These are phyloP conservation scores for Apoderus coryli DNA, from an alignment of 2,888 invertebrate species.

Conservation along the genomic window DNA sequence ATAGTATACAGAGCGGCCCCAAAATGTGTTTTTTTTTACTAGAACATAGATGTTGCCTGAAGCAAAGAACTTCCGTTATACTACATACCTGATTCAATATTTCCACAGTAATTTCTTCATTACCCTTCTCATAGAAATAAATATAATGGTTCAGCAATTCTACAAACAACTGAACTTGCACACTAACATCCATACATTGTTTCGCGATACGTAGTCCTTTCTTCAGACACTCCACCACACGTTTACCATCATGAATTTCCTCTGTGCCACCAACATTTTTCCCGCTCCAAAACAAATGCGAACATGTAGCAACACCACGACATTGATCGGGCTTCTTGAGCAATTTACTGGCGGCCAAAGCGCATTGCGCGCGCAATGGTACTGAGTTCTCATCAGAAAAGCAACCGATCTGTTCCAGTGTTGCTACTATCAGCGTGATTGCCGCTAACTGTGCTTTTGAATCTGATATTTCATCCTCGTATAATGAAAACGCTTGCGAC, in stretches of 20 bases:
- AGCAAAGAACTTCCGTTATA: no score
- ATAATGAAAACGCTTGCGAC: constrained; percentile 88
- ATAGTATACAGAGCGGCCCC: no score
- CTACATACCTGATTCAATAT: constrained; percentile 38
- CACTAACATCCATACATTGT: constrained; percentile 94
- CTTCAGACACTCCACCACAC: constrained; percentile 89
- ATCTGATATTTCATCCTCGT: constrained; percentile 97
- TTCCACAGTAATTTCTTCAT: constrained; percentile 31
- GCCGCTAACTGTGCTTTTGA: constrained; percentile 94
- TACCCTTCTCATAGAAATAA: constrained; percentile 79
- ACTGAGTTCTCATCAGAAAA: constrained; percentile 95
- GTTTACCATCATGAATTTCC: constrained; percentile 76
- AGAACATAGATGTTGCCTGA: no score
- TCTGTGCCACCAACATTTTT: constrained; percentile 34
- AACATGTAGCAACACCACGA: constrained; percentile 82
- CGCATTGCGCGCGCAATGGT: constrained; percentile 90
- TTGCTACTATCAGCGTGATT: constrained; percentile 88
- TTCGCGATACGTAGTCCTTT: constrained; percentile 94
- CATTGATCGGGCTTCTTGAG: constrained; percentile 87
- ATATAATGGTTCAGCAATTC: constrained; percentile 90
- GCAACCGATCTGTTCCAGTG: constrained; percentile 87
- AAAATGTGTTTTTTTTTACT: no score
- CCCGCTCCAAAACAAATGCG: constrained; percentile 96
- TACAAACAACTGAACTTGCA: constrained; percentile 90
- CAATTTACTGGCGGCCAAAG: constrained; percentile 73